Percentiles rank a stretch among this genome's conserved stretches.
Conservation (phyloP, 2,888 invertebrate species). For the Mimumesa dahlbomi region DNA sequence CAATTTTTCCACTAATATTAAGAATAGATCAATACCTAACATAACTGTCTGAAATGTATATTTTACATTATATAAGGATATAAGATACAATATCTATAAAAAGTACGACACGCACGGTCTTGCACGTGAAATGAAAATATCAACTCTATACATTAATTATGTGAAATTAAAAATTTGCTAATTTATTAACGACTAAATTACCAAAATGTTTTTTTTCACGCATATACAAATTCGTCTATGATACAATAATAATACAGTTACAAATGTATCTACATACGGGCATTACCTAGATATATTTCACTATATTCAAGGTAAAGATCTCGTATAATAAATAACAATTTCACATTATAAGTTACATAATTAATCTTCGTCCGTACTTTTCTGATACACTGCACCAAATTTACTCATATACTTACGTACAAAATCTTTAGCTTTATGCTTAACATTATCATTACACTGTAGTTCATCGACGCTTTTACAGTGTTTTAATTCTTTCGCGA, state of each 20-base stretch:
- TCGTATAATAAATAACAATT: constrained; percentile 65
- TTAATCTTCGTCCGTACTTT: constrained; percentile 85
- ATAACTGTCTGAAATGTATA: constrained; percentile 39
- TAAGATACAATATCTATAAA: constrained; percentile 53
- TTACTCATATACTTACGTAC: constrained; percentile 98
- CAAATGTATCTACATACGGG: constrained; percentile 63
- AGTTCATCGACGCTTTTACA: constrained; percentile 92
- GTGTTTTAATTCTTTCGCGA: constrained; percentile 96
- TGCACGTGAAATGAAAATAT: constrained; percentile 45
- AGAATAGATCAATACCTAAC: constrained; percentile 37
- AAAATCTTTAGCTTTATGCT: constrained; percentile 96
- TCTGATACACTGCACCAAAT: constrained; percentile 90
- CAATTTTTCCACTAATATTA: constrained; percentile 30
- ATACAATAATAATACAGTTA: constrained; percentile 64
- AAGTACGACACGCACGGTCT: constrained; percentile 44
- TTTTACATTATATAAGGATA: constrained; percentile 38
- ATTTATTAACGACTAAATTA: constrained; percentile 54
- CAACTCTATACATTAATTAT: constrained; percentile 47
- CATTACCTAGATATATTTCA: constrained; percentile 57
- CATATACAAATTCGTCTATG: constrained; percentile 65
- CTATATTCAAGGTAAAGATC: constrained; percentile 45
- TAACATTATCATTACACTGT: constrained; percentile 94
- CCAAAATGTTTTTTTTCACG: constrained; percentile 58
- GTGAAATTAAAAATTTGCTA: constrained; percentile 59
- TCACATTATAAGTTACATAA: constrained; percentile 54